These are phyloP conservation scores for Diabrotica virgifera DNA, from an alignment of 1,140 invertebrate genomes.

Conservation along the genomic window DNA sequence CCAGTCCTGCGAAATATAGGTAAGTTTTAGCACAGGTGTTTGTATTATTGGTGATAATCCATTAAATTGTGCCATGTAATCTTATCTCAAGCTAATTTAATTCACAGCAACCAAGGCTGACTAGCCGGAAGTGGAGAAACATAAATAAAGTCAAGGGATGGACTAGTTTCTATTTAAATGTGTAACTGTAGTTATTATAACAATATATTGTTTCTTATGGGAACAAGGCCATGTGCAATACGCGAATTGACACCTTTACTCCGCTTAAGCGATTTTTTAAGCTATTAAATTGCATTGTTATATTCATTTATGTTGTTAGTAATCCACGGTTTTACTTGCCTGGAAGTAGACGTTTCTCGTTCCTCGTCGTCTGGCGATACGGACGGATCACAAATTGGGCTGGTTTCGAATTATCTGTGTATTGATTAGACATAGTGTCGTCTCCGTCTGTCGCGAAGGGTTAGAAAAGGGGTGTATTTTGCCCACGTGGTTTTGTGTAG, in stretches of 20 bases:
- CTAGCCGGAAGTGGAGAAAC: not conserved
- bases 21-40: slow-evolving; percentile 10
- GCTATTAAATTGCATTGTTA: too few relatives aligned
- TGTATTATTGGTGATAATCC: not conserved
- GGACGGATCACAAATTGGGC: not conserved
- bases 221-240: slow-evolving; percentile 1
- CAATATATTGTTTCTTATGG: not conserved
- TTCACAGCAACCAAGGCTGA: not conserved
- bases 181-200: too few relatives aligned
- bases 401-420: not conserved
- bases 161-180: not conserved
- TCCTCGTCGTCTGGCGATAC: not conserved
- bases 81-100: not conserved
- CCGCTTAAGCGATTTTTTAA: too few relatives aligned
- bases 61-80: not conserved
- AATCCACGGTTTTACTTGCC: not conserved
- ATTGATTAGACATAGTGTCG: not conserved
- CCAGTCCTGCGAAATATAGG: slow-evolving; percentile 8
- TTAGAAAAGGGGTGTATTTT: not conserved
- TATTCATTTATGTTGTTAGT: not conserved
- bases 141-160: not conserved
- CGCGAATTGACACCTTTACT: not conserved
- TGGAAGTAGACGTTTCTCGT: not conserved
- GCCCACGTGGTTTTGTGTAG: not conserved
- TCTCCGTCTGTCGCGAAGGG: not conserved